Percentiles rank a stretch among this genome's conserved stretches.
Conservation (phyloP, 2,797 vertebrate species). For the Enteromius trimaculatus region DNA sequence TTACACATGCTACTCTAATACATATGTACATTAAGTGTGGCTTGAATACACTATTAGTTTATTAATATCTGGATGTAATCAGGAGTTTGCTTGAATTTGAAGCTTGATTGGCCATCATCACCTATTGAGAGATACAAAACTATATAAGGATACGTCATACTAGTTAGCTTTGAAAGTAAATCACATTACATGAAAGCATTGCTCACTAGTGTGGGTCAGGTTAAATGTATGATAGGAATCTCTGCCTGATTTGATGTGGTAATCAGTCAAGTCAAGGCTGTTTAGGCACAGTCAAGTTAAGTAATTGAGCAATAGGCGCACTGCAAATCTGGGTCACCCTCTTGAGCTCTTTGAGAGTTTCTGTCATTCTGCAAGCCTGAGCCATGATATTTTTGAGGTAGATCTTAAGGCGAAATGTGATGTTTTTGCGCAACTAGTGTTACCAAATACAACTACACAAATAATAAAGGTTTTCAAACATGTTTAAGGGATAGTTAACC, state of each 20-base stretch:
- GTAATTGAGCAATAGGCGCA: conserved; percentile 44
- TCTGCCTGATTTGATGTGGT: conserved; percentile 31
- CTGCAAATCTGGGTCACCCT: conserved; percentile 43
- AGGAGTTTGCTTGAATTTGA: background rate
- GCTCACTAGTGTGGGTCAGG: background rate
- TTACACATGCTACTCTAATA: background rate
- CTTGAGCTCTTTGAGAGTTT: conserved; percentile 13
- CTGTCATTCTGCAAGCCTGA: conserved; percentile 14
- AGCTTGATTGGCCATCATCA: background rate
- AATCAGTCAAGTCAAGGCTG: conserved; percentile 36
- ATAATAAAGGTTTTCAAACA: background rate
- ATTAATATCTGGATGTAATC: background rate
- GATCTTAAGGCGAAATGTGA: background rate
- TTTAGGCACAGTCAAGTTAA: conserved; percentile 8
- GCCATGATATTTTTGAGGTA: background rate
- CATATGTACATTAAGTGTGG: background rate
- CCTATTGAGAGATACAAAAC: background rate
- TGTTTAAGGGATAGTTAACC: background rate
- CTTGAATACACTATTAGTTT: background rate
- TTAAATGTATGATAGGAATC: conserved; percentile 26
- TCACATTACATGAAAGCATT: conserved; percentile 14
- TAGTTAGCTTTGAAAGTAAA: conserved; percentile 14
- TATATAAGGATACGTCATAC: conserved; percentile 5
- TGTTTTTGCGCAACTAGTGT: background rate
- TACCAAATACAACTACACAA: background rate